Evolutionary conservation across 2,113 vertebrate species (phyloP).

Genomic region (Bungarus multicinctus): DNA sequence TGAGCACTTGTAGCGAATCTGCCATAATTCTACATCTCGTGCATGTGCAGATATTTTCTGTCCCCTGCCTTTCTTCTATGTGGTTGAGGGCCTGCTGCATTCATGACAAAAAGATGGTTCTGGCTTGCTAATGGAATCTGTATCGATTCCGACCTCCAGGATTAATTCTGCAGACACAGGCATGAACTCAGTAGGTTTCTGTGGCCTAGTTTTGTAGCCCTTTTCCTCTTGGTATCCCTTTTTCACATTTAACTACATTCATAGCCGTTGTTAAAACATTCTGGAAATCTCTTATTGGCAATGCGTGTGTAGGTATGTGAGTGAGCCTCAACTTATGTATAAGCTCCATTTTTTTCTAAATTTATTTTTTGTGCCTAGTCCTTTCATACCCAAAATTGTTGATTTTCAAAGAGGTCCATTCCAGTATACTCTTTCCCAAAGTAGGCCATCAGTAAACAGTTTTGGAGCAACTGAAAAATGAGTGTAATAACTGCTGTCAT

Average conservation of each 20-base stretch:
- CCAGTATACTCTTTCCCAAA: neutral
- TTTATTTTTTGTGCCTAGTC: neutral
- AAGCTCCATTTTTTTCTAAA: neutral
- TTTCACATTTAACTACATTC: neutral
- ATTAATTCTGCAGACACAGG: neutral
- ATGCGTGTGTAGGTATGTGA: neutral
- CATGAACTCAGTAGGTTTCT: neutral
- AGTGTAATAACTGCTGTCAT: neutral
- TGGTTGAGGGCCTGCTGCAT: neutral
- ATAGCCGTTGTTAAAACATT: fast-evolving
- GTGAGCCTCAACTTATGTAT: neutral
- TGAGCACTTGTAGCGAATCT: neutral
- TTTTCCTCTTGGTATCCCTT: neutral
- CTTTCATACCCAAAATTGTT: neutral
- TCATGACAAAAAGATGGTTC: neutral
- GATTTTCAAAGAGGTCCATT: neutral
- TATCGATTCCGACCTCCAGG: no score
- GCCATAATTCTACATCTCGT: neutral
- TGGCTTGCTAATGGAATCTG: neutral
- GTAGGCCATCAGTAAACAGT: neutral
- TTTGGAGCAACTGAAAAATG: neutral
- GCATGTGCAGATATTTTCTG: neutral
- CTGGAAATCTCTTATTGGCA: neutral
- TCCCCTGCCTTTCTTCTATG: neutral
- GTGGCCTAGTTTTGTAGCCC: no score